Percentiles rank a stretch among this genome's conserved stretches.
Conservation (phyloP, 1,140 invertebrate genomes). For the Apis mellifera region DNA sequence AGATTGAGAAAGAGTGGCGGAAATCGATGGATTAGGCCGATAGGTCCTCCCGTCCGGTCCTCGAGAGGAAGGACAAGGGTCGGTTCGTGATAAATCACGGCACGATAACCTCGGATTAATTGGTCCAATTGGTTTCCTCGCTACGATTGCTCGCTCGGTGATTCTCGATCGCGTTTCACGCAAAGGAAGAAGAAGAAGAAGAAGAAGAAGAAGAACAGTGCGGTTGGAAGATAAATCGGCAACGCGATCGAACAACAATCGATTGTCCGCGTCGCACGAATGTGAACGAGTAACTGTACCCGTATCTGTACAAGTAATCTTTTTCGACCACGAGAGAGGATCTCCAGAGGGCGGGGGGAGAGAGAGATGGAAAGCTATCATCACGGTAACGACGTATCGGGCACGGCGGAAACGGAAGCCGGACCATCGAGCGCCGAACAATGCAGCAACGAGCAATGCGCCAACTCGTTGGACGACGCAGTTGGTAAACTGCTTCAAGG, state of each 20-base stretch:
- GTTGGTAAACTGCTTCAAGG: conserved; percentile 80
- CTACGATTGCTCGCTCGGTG: not conserved
- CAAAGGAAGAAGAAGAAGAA: conserved; percentile 19
- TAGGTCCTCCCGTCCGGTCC: not conserved
- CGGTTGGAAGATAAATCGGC: conserved; percentile 10
- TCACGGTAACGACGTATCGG: conserved; percentile 43
- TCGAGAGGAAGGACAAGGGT: conserved; percentile 4
- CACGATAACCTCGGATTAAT: conserved; percentile 59
- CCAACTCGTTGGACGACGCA: conserved; percentile 76
- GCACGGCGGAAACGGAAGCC: conserved; percentile 66
- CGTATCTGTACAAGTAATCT: too few species aligned
- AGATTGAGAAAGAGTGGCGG: not conserved
- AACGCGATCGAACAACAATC: not conserved
- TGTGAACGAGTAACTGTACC: not conserved
- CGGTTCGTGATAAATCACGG: conserved; percentile 43
- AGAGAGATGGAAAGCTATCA: conserved; percentile 67
- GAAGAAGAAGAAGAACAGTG: not conserved
- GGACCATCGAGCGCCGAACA: conserved; percentile 68
- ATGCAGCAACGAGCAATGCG: conserved; percentile 61
- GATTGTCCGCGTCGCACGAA: conserved; percentile 8
- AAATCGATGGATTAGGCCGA: conserved; percentile 15
- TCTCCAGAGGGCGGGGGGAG: not conserved
- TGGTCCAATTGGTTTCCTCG: conserved; percentile 26
- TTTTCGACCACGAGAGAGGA: too few species aligned
- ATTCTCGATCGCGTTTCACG: not conserved